Percentiles rank a stretch among this genome's conserved stretches.
Conservation (phyloP, 2,888 invertebrate species). For the Uropetala carovei region DNA sequence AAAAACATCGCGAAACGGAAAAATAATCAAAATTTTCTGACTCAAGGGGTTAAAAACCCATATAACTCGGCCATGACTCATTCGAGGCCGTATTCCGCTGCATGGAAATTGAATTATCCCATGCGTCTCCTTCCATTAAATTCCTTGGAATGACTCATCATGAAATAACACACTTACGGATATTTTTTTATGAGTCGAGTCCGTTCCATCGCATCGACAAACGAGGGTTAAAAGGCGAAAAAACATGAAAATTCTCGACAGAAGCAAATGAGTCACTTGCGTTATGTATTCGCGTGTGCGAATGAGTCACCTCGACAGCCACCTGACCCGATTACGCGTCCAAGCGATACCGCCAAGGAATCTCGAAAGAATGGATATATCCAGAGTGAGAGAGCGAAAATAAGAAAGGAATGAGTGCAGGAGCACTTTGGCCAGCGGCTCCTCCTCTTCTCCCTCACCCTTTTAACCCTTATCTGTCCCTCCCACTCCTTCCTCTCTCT, state of each 20-base stretch:
- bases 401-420: not conserved
- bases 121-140: not conserved
- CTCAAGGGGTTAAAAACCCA: not conserved
- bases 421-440: not conserved
- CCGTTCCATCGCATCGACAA: not conserved
- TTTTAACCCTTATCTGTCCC: no score
- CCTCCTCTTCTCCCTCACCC: not conserved
- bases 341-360: not conserved
- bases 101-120: not conserved
- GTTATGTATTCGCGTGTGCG: not conserved
- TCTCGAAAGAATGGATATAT: not conserved
- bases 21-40: not conserved
- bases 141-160: slow-evolving; percentile 11
- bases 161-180: not conserved
- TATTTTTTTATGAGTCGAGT: not conserved
- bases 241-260: not conserved
- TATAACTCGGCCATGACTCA: slow-evolving; percentile 4
- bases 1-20: not conserved
- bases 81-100: not conserved
- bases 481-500: not conserved
- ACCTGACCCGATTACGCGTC: not conserved
- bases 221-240: not conserved
- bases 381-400: not conserved
- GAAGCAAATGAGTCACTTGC: not conserved
- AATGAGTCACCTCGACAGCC: not conserved